Percentiles rank a stretch among this genome's conserved stretches.
Conservation (phyloP, 2,113 vertebrate species). For the Gracilinanus agilis region DNA sequence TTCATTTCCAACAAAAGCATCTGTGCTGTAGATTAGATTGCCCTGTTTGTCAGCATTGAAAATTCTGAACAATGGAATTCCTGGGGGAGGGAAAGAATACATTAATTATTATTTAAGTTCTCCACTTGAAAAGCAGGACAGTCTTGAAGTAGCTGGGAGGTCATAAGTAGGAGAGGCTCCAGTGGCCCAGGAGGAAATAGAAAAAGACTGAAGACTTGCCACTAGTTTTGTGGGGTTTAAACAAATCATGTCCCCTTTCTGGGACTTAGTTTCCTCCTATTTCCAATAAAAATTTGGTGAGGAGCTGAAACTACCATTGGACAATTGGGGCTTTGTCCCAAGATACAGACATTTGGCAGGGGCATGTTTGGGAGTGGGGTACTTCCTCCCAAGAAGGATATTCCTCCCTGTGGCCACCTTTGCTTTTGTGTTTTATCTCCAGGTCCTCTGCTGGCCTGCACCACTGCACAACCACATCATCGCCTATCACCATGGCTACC, state of each 20-base stretch:
- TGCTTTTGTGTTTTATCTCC: neutral
- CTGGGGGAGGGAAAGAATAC: neutral
- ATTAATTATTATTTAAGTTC: neutral
- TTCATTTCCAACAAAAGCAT: conserved; percentile 5
- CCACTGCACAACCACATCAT: neutral
- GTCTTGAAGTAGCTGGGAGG: neutral
- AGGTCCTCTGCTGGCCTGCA: neutral
- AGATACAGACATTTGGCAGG: neutral
- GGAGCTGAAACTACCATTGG: neutral
- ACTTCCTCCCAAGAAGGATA: neutral
- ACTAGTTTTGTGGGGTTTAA: neutral
- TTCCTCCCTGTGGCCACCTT: neutral
- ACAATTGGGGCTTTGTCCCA: neutral
- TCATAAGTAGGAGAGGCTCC: neutral
- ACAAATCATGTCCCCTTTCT: neutral
- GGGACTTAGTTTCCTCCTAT: neutral
- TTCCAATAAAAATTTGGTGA: neutral
- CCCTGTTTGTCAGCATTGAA: neutral
- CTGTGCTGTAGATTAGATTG: neutral
- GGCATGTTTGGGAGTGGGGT: neutral
- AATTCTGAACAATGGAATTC: neutral
- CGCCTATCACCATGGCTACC: neutral
- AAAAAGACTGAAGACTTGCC: neutral
- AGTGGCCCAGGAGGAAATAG: neutral
- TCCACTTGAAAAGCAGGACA: neutral